Base-by-base conservation (phyloP, 1,140 invertebrate species). In the Metaphire vulgaris region DNA sequence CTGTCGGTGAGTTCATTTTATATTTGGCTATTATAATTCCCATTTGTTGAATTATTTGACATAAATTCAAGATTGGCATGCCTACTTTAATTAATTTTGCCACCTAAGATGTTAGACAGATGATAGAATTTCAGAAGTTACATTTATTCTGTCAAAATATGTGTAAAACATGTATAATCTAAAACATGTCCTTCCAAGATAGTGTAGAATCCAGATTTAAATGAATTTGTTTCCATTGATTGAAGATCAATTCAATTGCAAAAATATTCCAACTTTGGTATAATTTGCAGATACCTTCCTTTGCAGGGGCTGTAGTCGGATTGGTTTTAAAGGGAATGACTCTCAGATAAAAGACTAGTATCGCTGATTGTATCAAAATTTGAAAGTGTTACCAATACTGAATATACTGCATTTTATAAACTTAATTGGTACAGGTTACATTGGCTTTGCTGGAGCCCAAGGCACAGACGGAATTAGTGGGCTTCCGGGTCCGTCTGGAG, bases 401-500 rank as follows among this genome's bases (percentile, higher is more conserved):
- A 65, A 65, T 15, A 15, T 65, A 15, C 14, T 65, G 14, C 14
- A 65, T 65, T 65, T 65, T 65, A 65, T 15, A 15, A 26, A 65
- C 14, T 65, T 65, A 15, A 15, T 65, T 15, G 14, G 14, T 26
- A 26, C 28, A 28, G 30, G n/a, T 26, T 69, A 28, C 14, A 69
- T 28, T 14, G 30, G n/a, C 28, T 69, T 28, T 69, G n/a, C 30
- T 28, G 30, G n/a, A 26, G 2, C 14, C 28, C 30, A 69, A 14
- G n/a, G 30, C 26, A 6, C 30, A 28, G n/a, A 6, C 2, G n/a
- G 30, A 28, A 14, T 69, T 6, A 6, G n/a, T 28, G 67, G 67
- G 28, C 6, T 69, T 6, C 67, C n/a, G 28, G 72, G 72, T 16
- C 69, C 21, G 64, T 41, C 71, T 28, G 75, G 75, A 28, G 69